Base-by-base conservation (phyloP, 2,113 vertebrate species). In the Chrysochloris asiatica region DNA sequence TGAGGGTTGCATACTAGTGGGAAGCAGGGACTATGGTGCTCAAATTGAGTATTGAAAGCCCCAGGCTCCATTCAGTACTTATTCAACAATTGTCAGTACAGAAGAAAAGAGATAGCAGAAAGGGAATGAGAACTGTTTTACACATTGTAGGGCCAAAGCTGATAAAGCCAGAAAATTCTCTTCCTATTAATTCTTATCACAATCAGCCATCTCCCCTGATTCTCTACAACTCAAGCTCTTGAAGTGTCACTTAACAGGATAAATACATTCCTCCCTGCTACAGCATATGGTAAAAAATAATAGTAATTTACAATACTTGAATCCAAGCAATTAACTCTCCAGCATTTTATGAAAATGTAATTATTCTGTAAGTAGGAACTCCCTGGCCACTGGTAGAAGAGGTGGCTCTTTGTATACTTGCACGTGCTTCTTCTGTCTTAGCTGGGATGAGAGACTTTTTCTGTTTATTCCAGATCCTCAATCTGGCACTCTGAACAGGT, bases 271-370 rank as follows among this genome's bases (percentile, higher is more conserved):
- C 95, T 97, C 88, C 87, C 89, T 92, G 95, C 67, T 76, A 90
- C 91, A 88, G 84, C 38, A 41, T 94, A 63, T 91, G 82, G 82
- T 93, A 94, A 93, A 93, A 86, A 96, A 97, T 97, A 97, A 96
- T 96, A 96, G 96, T 95, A 97, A 97, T 97, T 97, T 97, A 93
- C 95, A 94, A 43, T 92, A 96, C 96, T 97, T 96, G 86, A 97
- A 93, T 88, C 73, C 75, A 95, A 96, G 94, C 95, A 97, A 97
- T 97, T 97, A 97, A 96, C 93, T 97, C 96, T 83, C 80, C 63
- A 75, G 91, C 94, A 93, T 96, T 97, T 96, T 83, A 88, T 9
- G 92, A 96, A 96, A 96, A 93, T 79, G 90, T 94, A 97, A 96
- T 97, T 97, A 95, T 88, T 95, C 89, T 90, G 78, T 88, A 94